Percentiles rank a stretch among this genome's conserved stretches.
These are phyloP conservation scores for Pelusios castaneus DNA, from an alignment of 2,113 vertebrate genomes.

Conservation along the genomic window DNA sequence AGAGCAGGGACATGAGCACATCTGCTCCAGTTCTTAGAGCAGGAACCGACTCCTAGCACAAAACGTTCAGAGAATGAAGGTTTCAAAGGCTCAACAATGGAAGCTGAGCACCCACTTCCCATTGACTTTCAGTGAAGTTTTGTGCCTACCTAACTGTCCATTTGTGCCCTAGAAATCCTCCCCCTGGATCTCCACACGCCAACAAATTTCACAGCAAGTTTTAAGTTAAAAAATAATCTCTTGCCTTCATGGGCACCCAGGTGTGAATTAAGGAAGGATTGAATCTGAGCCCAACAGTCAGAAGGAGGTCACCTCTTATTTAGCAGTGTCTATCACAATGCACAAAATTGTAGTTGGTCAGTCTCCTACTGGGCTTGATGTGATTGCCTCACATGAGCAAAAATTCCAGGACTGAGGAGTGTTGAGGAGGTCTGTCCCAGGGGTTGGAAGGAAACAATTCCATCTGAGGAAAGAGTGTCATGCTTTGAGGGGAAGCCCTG, in stretches of 20 bases:
- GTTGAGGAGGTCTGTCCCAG: neutral
- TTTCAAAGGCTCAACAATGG: neutral
- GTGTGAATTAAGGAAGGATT: neutral
- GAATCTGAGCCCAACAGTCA: neutral
- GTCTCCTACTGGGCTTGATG: neutral
- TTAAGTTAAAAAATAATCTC: neutral
- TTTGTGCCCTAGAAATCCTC: neutral
- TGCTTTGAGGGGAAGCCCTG: neutral
- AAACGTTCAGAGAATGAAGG: neutral
- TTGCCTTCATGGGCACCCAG: neutral
- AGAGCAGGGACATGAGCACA: neutral
- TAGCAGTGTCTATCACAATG: neutral
- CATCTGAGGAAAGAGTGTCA: conserved; percentile 5
- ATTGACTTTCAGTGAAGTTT: neutral
- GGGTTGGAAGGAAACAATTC: neutral
- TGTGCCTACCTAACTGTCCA: neutral
- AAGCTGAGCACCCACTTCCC: neutral
- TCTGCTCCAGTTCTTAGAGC: conserved; percentile 41
- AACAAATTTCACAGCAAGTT: neutral
- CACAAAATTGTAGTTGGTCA: neutral
- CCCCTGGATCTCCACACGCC: neutral
- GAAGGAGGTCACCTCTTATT: neutral
- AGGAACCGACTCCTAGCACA: neutral
- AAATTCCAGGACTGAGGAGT: neutral
- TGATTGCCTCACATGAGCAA: neutral